Evolutionary conservation across 2,888 invertebrate species (phyloP), one percentile per base, ranked within the genome.

Genomic region (Fabriciana adippe): DNA sequence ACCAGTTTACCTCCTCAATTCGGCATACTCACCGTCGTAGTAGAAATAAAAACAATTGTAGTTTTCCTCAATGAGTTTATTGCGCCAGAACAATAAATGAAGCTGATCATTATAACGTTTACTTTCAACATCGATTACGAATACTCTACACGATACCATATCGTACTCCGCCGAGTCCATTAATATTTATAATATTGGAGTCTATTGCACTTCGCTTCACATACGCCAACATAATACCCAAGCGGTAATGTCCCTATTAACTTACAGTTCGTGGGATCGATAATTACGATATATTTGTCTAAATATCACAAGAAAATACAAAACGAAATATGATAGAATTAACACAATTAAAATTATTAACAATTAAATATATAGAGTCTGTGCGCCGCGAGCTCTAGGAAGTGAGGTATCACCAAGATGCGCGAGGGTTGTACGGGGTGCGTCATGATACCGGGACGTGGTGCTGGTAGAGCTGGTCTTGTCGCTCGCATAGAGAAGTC

Each of bases 261-360:
- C 91, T 91, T 91, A 91, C 81, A 91, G 91, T 90, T 90, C 90
- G 88, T 88, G 92, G 92, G 91, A 89, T 86, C 85, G 78, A 86
- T 86, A 79, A 86, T 90, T 88, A 90, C 83, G 83, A 90, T 90
- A 88, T 90, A 90, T 88, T 92, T 91, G 88, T 92, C 92, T 92
- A 92, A 88, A 92, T 92, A 92, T 92, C 92, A 92, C 92, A 92
- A 92, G 91, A 88, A 91, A 90, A 91, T 92, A 92, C 90, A 90
- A 92, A 92, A 91, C 90, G 89, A 91, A 92, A 90, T 92, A 92
- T 84, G 86, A 90, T 90, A 92, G 89, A 88, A 87, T 89, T 90
- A 91, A 90, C 88, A 89, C 89, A 89, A 88, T 90, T 88, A 90
- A 90, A 84, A 90, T 87, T 90, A 92, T 89, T 90, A 92, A 92